Evolutionary conservation across 2,888 invertebrate species (phyloP).

Genomic region (Drosophila paracracens): DNA sequence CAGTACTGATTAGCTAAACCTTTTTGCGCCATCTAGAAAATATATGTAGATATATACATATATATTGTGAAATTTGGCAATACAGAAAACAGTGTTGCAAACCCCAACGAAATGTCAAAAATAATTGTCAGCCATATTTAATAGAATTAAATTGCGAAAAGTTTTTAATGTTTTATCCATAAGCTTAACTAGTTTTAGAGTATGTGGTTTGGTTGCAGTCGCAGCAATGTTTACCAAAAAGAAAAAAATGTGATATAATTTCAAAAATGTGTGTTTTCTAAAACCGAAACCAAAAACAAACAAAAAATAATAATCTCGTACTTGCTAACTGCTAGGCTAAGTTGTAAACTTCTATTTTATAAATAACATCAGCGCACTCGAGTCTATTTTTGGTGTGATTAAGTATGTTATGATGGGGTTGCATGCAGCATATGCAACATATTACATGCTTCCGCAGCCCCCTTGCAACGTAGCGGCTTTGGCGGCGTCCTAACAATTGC

Average conservation of each 20-base stretch:
- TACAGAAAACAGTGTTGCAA: neutral
- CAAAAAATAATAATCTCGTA: constrained; percentile 37
- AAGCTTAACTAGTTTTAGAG: constrained; percentile 62
- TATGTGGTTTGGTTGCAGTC: constrained; percentile 45
- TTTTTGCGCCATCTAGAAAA: neutral
- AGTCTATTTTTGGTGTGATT: constrained; percentile 22
- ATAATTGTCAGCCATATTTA: constrained; percentile 46
- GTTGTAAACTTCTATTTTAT: constrained; percentile 22
- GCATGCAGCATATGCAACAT: constrained; percentile 6
- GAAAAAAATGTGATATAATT: constrained; percentile 75
- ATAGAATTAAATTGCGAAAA: constrained; percentile 23
- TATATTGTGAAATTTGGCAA: constrained; percentile 24
- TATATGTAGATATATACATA: neutral
- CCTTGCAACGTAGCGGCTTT: constrained; percentile 37
- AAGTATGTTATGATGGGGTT: constrained; percentile 76
- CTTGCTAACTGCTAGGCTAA: constrained; percentile 42
- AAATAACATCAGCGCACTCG: constrained; percentile 26
- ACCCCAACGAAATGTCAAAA: constrained; percentile 59
- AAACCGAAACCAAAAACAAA: constrained; percentile 23
- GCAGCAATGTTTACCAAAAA: constrained; percentile 37
- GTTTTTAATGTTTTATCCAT: constrained; percentile 66
- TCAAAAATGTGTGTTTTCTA: constrained; percentile 76
- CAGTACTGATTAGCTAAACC: constrained; percentile 1
- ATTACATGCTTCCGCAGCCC: constrained; percentile 30
- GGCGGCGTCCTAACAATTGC: constrained; percentile 57